phyloP scores from a whole-genome alignment of 2,113 vertebrate species.

The Dromaius novaehollandiae region DNA sequence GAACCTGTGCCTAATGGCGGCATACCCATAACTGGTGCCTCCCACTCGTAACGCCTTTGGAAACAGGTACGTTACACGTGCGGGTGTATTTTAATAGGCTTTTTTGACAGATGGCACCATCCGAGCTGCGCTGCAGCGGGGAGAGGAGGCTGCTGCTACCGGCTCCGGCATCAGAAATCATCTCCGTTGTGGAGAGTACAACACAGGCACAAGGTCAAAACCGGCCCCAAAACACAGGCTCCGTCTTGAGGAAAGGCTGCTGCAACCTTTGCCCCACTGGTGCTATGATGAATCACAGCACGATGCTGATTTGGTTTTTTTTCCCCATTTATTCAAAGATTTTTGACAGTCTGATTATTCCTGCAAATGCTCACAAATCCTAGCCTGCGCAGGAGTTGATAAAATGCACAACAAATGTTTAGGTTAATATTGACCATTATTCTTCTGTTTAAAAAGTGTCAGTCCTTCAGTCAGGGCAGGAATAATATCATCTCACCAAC shows the following conservation, averaged over 20 bases:
- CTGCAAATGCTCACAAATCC: not conserved
- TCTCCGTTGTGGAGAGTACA: not conserved
- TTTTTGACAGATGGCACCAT: not conserved
- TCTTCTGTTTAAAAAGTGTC: not conserved
- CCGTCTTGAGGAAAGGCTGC: fast-evolving
- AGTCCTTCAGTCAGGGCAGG: not conserved
- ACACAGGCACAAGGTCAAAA: not conserved
- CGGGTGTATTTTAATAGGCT: not conserved
- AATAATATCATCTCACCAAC: not conserved
- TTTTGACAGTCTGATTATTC: not conserved
- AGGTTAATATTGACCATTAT: not conserved
- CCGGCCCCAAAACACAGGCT: not conserved
- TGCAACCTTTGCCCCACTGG: not conserved
- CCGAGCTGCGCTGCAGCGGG: not conserved
- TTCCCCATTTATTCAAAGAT: not conserved
- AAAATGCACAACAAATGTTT: not conserved
- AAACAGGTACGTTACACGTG: not conserved
- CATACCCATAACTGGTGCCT: not conserved
- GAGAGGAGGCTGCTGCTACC: not conserved
- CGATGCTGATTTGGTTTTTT: not conserved
- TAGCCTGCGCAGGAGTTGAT: not conserved
- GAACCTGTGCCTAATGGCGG: not conserved
- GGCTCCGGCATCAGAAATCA: not conserved
- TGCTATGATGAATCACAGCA: not conserved
- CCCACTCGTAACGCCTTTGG: not conserved